Evolutionary conservation across 2,888 invertebrate genomes (phyloP).

Genomic region (Odontocerum albicorne): DNA sequence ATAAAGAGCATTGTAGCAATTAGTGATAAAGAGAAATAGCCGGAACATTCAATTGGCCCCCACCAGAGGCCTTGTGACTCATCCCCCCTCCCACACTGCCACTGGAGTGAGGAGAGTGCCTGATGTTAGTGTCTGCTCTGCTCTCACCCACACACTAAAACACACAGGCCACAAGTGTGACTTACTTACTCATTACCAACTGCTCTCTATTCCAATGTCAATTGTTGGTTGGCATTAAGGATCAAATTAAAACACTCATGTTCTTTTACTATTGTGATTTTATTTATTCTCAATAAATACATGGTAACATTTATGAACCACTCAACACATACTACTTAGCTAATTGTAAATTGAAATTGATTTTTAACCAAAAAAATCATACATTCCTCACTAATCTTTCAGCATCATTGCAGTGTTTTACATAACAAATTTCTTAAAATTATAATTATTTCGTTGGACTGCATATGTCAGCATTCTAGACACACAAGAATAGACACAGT

Average conservation of each 20-base stretch:
- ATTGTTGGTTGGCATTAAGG: conserved; percentile 2
- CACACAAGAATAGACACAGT: conserved; percentile 68
- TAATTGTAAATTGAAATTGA: no score
- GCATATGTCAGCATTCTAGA: conserved; percentile 64
- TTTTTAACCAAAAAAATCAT: no score
- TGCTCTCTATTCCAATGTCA: neutral
- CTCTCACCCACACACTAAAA: conserved; percentile 5
- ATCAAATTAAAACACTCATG: conserved; percentile 22
- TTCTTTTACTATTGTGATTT: conserved; percentile 23
- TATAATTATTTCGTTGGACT: conserved; percentile 40
- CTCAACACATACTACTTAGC: neutral
- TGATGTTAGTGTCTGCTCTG: neutral
- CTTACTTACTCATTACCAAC: neutral
- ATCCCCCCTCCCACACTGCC: conserved; percentile 3
- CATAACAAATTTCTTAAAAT: conserved; percentile 3
- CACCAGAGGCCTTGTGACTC: conserved; percentile 8
- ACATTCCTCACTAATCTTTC: conserved; percentile 24
- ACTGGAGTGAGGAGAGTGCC: no score
- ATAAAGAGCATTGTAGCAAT: conserved; percentile 12
- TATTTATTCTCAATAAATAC: conserved; percentile 19
- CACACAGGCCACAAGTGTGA: neutral
- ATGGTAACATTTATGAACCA: conserved; percentile 11
- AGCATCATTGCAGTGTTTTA: conserved; percentile 15
- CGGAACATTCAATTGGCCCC: conserved; percentile 21
- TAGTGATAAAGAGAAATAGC: conserved; percentile 15